phyloP scores from a whole-genome alignment of 2,888 invertebrate genomes.

The Apocheima hispidaria region DNA sequence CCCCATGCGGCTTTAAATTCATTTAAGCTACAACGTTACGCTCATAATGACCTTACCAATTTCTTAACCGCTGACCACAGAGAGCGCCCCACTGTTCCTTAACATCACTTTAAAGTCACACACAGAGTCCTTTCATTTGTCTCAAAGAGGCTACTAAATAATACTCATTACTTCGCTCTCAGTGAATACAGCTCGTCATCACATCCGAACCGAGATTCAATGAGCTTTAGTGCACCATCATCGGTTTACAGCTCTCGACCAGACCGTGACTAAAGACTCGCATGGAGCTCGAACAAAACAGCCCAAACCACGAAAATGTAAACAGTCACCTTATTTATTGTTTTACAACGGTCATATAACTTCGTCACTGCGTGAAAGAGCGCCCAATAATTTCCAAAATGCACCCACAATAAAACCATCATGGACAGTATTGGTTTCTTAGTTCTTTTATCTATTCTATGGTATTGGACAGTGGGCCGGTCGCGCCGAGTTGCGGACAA shows the following conservation, averaged over 20 bases:
- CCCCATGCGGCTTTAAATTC: constrained; percentile 50
- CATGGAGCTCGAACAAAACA: constrained; percentile 69
- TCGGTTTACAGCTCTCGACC: constrained; percentile 60
- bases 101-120: constrained; percentile 39
- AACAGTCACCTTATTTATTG: constrained; percentile 82
- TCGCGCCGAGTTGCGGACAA: constrained; percentile 44
- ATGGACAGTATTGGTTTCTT: constrained; percentile 57
- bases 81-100: constrained; percentile 60
- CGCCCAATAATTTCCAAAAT: constrained; percentile 72
- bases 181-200: constrained; percentile 61
- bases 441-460: constrained; percentile 6
- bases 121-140: constrained; percentile 57
- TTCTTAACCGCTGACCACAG: constrained; percentile 56
- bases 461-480: constrained; percentile 53
- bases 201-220: constrained; percentile 64
- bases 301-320: constrained; percentile 69
- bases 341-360: constrained; percentile 82
- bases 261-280: constrained; percentile 66
- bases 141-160: constrained; percentile 55
- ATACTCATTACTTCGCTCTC: constrained; percentile 55
- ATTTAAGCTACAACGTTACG: constrained; percentile 55
- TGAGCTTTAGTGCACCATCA: constrained; percentile 66
- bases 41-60: constrained; percentile 60
- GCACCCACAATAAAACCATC: constrained; percentile 81
- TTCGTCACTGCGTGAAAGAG: constrained; percentile 69